Conservation (phyloP, 2,113 vertebrate genomes). For the Chloebia gouldiae region DNA sequence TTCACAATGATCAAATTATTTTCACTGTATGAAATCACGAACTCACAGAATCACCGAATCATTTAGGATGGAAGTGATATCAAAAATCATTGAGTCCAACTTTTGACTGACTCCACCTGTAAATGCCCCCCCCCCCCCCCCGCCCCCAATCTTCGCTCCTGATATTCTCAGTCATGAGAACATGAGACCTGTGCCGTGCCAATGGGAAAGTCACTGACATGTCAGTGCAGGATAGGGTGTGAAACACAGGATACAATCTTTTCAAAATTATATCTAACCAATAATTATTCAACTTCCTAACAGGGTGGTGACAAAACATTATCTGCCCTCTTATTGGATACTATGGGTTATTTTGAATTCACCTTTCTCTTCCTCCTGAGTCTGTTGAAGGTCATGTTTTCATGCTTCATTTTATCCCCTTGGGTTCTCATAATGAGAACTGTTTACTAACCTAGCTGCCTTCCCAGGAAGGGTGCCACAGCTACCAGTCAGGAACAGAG, state of each 20-base stretch:
- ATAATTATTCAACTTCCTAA: background rate
- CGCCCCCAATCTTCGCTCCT: accelerated
- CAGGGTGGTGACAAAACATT: background rate
- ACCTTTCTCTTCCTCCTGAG: accelerated
- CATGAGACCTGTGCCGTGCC: background rate
- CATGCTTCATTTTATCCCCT: background rate
- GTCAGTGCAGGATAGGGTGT: background rate
- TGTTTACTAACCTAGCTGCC: background rate
- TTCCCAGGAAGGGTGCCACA: background rate
- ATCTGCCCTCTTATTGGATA: background rate
- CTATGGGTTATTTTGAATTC: background rate
- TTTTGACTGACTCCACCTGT: background rate
- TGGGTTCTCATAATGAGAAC: background rate
- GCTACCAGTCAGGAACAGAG: background rate
- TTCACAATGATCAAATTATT: background rate
- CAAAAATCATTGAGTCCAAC: background rate
- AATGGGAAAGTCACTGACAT: accelerated
- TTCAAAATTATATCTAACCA: background rate
- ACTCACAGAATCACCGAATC: background rate
- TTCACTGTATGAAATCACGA: background rate
- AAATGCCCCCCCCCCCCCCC: background rate
- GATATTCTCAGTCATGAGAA: background rate
- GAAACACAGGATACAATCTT: background rate
- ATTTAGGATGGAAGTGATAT: background rate
- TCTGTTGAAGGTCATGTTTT: background rate